phyloP scores from a whole-genome alignment of 2,888 invertebrate species.

The Luperina nickerlii region DNA sequence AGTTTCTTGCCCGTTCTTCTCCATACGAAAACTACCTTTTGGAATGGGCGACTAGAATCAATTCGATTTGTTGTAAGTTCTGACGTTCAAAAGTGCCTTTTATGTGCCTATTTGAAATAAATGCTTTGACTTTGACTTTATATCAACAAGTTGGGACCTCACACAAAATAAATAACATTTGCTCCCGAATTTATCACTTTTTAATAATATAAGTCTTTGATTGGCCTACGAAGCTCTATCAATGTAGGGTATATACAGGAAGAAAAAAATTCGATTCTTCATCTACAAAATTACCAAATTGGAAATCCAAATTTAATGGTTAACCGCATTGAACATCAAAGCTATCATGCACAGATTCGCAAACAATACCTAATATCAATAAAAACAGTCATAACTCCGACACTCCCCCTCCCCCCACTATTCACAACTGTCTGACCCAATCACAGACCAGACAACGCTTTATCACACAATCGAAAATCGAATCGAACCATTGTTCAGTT shows the following conservation, averaged over 20 bases:
- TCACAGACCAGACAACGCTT: slow-evolving; percentile 50
- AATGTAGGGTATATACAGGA: not conserved
- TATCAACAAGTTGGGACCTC: not conserved
- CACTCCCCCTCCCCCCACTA: slow-evolving; percentile 1
- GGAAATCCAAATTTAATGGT: not conserved
- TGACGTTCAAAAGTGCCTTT: too few relatives aligned
- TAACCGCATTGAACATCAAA: not conserved
- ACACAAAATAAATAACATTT: not conserved
- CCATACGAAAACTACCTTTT: too few relatives aligned
- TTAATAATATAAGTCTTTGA: not conserved
- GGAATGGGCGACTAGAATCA: too few relatives aligned
- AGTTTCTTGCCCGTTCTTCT: too few relatives aligned
- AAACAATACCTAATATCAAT: slow-evolving; percentile 38
- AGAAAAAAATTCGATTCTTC: not conserved
- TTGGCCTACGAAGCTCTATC: not conserved
- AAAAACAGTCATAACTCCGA: slow-evolving; percentile 35
- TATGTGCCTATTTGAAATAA: too few relatives aligned
- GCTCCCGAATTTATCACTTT: not conserved
- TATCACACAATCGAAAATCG: slow-evolving; percentile 55
- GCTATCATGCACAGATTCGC: slow-evolving; percentile 10
- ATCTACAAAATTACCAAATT: not conserved
- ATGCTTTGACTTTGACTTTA: too few relatives aligned
- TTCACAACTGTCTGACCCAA: slow-evolving; percentile 53
- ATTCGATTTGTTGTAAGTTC: too few relatives aligned
- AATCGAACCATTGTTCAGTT: slow-evolving; percentile 47